Base-by-base conservation (phyloP, 2,797 vertebrate species). In the Centropyge bicolor region DNA sequence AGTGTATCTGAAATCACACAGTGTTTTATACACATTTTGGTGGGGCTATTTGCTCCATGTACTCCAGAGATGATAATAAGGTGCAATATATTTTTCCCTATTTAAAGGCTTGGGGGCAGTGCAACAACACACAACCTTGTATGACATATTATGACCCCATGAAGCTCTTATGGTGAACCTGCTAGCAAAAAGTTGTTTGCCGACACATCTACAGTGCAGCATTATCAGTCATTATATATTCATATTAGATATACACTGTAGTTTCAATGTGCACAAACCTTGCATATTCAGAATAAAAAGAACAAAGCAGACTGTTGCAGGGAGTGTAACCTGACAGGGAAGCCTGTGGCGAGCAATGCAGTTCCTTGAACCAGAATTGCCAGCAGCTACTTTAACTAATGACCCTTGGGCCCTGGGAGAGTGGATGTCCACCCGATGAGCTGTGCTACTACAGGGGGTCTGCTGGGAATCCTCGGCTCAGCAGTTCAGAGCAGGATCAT, bases 311-410 rank as follows among this genome's bases (percentile, higher is more conserved):
- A 20, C 35, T 45, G 27, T 27, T 8, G 2, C 10, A 41, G 31
- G 14, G 46, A n/a, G n/a, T 38, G 70, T 38, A 73, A 43, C 76
- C 16, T 49, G 61, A 17, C 70, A 52, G 19, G 36, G 51, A 51
- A 35, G 64, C 52, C 61, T 5, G 3, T 48, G 55, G 76, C 19
- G 20, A 65, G 17, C 63, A 48, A 17, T 35, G 27, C 57, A 27
- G 45, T 40, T 57, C 68, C n/a, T 45, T 19, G 48, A 51, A 41
- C 61, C 35, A 17, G 17, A 56, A 40, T 74, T 63, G 62, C 75
- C 62, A 57, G 70, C 24, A 68, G 76, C 78, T 81, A 74, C 68
- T 77, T 78, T 55, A 70, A 82, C 81, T 85, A 90, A 90, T 82
- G 70, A 81, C 71, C 74, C 56, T 16, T 20, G 36, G 41, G 59